phyloP scores from a whole-genome alignment of 2,797 vertebrate species.

The Aeoliscus strigatus region DNA sequence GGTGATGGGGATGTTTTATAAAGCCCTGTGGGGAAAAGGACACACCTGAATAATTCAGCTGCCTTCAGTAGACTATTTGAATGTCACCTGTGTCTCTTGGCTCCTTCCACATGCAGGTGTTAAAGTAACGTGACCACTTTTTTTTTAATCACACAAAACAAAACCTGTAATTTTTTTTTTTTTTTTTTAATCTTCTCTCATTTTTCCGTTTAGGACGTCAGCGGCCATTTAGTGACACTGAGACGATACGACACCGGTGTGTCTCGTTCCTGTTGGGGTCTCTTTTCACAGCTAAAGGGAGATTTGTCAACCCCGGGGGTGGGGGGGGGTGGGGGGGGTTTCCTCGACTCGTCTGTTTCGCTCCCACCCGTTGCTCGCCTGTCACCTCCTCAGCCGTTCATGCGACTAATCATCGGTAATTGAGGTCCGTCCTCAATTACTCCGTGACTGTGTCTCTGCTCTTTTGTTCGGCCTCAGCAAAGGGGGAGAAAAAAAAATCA shows the following conservation, averaged over 20 bases:
- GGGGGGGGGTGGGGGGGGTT: too few species aligned
- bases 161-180: too few species aligned
- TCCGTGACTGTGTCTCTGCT: slow-evolving; percentile 2
- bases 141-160: too few species aligned
- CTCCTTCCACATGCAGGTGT: too few species aligned
- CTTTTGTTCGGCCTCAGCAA: slow-evolving; percentile 31
- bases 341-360: not conserved
- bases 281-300: not conserved
- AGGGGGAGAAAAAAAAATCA: slow-evolving; percentile 17
- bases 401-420: slow-evolving; percentile 61
- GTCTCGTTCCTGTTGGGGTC: too few species aligned
- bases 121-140: too few species aligned
- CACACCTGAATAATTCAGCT: too few species aligned
- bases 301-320: too few species aligned
- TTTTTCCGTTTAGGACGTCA: slow-evolving; percentile 1
- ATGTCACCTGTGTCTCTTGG: too few species aligned
- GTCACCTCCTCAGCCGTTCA: slow-evolving; percentile 44
- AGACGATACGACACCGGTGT: not conserved
- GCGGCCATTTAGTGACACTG: not conserved
- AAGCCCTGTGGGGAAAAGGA: too few species aligned
- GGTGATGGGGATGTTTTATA: too few species aligned
- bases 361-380: slow-evolving; percentile 3
- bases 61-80: too few species aligned
- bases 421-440: slow-evolving; percentile 30
- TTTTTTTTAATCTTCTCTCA: slow-evolving; percentile 11